Percentiles rank a stretch among this genome's conserved stretches.
phyloP scores from a whole-genome alignment of 1,140 invertebrate species.

The Zaprionus lachaisei region DNA sequence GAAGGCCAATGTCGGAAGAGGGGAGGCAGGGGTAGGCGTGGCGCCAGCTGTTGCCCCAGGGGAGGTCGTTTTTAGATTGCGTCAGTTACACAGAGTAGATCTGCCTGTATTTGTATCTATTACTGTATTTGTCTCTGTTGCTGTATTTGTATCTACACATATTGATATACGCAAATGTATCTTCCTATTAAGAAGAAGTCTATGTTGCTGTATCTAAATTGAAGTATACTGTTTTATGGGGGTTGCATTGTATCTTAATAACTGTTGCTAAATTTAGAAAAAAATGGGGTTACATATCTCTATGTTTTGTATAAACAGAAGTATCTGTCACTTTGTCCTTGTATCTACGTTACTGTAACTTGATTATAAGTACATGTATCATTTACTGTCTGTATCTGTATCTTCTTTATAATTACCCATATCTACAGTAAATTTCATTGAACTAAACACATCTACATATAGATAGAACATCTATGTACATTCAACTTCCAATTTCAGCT shows the following conservation, averaged over 20 bases:
- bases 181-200: not conserved
- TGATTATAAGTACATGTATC: not conserved
- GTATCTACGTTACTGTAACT: not conserved
- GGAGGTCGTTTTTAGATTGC: slow-evolving; percentile 27
- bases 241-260: no score
- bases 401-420: not conserved
- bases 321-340: not conserved
- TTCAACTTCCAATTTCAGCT: not conserved
- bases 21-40: not conserved
- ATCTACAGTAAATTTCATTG: not conserved
- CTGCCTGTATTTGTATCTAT: not conserved
- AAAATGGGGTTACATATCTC: no score
- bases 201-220: not conserved
- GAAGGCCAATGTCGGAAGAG: slow-evolving; percentile 8
- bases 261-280: no score
- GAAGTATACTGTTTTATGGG: not conserved
- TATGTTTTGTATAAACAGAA: no score
- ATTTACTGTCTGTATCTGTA: not conserved
- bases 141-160: slow-evolving; percentile 3
- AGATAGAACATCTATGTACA: not conserved
- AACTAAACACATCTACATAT: not conserved
- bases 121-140: slow-evolving; percentile 9
- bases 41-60: slow-evolving; percentile 31
- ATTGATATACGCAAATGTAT: not conserved
- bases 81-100: not conserved